phyloP scores from a whole-genome alignment of 2,797 vertebrate species.

The Chaetophractus vellerosus region DNA sequence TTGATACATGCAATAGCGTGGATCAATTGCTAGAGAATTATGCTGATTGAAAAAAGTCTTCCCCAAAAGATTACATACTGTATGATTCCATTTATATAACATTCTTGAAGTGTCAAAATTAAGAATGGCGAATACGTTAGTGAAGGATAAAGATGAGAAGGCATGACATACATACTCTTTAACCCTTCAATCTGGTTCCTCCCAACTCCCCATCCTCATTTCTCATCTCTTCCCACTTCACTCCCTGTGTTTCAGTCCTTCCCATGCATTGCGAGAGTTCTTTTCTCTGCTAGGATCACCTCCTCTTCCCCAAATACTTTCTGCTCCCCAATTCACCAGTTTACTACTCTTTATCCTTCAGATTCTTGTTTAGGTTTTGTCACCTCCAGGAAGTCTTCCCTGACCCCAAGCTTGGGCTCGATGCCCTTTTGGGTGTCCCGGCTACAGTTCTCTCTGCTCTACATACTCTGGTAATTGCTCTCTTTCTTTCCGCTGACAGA shows the following conservation, averaged over 20 bases:
- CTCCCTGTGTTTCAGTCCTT: neutral
- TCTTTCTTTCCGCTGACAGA: neutral
- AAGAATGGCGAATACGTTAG: no score
- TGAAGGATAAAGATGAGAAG: no score
- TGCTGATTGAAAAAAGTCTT: no score
- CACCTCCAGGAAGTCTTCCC: neutral
- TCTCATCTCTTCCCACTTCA: neutral
- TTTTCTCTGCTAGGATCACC: neutral
- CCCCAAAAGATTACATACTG: no score
- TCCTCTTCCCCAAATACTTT: neutral
- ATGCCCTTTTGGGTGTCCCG: neutral
- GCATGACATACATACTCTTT: neutral
- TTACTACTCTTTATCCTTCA: neutral
- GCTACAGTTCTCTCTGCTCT: no score
- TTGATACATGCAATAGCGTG: no score
- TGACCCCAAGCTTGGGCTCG: neutral
- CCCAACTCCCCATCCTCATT: neutral
- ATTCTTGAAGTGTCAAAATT: no score
- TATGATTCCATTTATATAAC: no score
- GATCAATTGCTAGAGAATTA: no score
- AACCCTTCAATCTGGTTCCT: neutral
- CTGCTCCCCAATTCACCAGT: neutral
- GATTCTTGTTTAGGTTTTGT: neutral
- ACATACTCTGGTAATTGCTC: accelerated
- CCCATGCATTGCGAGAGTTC: no score